Evolutionary conservation across 1,140 invertebrate genomes (phyloP).

Genomic region (Lepidurus couesii): DNA sequence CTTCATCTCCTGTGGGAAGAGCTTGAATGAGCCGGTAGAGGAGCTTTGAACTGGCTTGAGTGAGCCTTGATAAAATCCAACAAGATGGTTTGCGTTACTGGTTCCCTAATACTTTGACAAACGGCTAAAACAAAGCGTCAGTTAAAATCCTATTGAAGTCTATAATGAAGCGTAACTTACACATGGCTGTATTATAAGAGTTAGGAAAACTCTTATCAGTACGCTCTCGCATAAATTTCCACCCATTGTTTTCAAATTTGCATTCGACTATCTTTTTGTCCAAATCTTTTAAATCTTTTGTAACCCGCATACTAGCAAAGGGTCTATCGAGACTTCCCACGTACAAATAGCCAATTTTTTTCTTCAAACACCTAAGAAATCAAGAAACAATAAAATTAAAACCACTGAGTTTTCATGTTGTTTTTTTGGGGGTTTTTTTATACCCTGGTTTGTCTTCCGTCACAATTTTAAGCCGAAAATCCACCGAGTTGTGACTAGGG

Average conservation of each 20-base stretch:
- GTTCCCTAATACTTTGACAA: constrained; percentile 57
- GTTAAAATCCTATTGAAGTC: constrained; percentile 22
- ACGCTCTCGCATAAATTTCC: constrained; percentile 93
- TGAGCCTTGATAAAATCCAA: constrained; percentile 64
- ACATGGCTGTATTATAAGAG: constrained; percentile 67
- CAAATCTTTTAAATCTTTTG: constrained; percentile 67
- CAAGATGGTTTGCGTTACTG: constrained; percentile 73
- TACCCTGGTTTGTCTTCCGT: constrained; percentile 66
- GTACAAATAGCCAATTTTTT: constrained; percentile 69
- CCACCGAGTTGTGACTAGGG: constrained; percentile 83
- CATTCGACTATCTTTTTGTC: constrained; percentile 97
- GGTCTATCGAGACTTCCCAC: constrained; percentile 64
- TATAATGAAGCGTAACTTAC: constrained; percentile 48
- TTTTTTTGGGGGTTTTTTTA: constrained; percentile 41
- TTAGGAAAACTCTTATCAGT: constrained; percentile 98
- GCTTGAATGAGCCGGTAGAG: constrained; percentile 7
- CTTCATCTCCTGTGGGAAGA: constrained; percentile 26
- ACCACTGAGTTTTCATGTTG: neutral
- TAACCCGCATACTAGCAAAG: constrained; percentile 68
- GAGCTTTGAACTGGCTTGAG: constrained; percentile 51
- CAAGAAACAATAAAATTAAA: constrained; percentile 33
- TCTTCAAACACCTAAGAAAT: constrained; percentile 60
- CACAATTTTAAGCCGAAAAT: constrained; percentile 83
- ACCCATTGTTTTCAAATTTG: constrained; percentile 60
- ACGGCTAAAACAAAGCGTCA: constrained; percentile 44